phyloP scores from a whole-genome alignment of 2,888 invertebrate genomes.

The Rhagonycha fulva region DNA sequence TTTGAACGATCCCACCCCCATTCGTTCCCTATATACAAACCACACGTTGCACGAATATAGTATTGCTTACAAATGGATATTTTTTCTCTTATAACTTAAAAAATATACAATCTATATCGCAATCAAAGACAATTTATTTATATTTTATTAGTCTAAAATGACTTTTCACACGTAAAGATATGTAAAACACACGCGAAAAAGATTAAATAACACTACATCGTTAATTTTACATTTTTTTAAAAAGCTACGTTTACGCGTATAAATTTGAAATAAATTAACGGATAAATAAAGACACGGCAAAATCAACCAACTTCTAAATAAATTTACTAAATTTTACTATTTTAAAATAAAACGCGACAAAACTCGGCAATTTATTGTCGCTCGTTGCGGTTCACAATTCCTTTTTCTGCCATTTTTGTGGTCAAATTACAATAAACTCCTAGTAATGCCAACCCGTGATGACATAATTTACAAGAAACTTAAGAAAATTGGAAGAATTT shows the following conservation, averaged over 20 bases:
- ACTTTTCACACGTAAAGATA: slow-evolving; percentile 1
- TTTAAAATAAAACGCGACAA: neutral
- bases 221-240: neutral
- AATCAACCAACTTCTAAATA: neutral
- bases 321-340: neutral
- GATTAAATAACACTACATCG: neutral
- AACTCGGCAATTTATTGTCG: neutral
- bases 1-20: slow-evolving; percentile 44
- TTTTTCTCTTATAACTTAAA: slow-evolving; percentile 8
- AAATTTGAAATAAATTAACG: neutral
- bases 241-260: neutral
- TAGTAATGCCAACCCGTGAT: neutral
- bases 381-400: neutral
- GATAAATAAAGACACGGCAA: neutral
- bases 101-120: neutral
- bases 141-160: slow-evolving; percentile 3
- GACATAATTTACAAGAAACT: neutral
- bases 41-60: slow-evolving; percentile 29
- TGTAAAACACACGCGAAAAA: neutral
- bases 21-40: slow-evolving; percentile 28
- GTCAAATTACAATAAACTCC: neutral
- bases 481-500: neutral
- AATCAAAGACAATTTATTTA: neutral
- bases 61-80: slow-evolving; percentile 32
- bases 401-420: neutral